Evolutionary conservation across 2,113 vertebrate species (phyloP).

Genomic region (Prunella himalayana): DNA sequence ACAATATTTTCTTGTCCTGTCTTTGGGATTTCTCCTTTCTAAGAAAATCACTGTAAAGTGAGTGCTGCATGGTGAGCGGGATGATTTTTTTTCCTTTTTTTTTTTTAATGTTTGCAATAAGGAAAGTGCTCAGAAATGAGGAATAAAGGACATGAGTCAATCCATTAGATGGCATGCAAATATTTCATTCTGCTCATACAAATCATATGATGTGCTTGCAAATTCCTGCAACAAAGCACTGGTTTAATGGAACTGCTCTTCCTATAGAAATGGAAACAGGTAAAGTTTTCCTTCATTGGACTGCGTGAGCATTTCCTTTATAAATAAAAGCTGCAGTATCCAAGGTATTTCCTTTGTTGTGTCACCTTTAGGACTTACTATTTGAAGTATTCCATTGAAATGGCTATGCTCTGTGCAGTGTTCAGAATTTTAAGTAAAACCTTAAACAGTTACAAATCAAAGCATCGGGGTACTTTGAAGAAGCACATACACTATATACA

Average conservation of each 20-base stretch:
- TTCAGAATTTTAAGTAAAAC: conserved; percentile 69
- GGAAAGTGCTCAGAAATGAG: neutral
- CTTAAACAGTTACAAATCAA: conserved; percentile 69
- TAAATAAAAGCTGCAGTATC: conserved; percentile 60
- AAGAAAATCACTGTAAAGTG: neutral
- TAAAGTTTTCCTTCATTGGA: conserved; percentile 36
- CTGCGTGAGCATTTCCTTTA: conserved; percentile 42
- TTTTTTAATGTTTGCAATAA: neutral
- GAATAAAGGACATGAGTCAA: neutral
- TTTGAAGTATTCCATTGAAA: conserved; percentile 70
- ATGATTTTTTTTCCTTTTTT: neutral
- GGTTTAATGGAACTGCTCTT: conserved; percentile 47
- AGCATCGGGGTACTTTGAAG: conserved; percentile 48
- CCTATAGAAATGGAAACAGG: conserved; percentile 40
- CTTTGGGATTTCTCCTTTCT: neutral
- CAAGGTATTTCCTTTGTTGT: conserved; percentile 62
- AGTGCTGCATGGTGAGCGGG: neutral
- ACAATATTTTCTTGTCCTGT: neutral
- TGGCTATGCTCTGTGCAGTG: conserved; percentile 9
- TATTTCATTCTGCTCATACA: conserved; percentile 32
- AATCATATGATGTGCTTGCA: conserved; percentile 3
- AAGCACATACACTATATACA: conserved; percentile 14
- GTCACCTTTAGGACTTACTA: conserved; percentile 64
- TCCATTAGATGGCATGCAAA: neutral
- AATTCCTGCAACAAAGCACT: neutral